phyloP scores from a whole-genome alignment of 2,888 invertebrate genomes.

The Cyclophora albipunctata region DNA sequence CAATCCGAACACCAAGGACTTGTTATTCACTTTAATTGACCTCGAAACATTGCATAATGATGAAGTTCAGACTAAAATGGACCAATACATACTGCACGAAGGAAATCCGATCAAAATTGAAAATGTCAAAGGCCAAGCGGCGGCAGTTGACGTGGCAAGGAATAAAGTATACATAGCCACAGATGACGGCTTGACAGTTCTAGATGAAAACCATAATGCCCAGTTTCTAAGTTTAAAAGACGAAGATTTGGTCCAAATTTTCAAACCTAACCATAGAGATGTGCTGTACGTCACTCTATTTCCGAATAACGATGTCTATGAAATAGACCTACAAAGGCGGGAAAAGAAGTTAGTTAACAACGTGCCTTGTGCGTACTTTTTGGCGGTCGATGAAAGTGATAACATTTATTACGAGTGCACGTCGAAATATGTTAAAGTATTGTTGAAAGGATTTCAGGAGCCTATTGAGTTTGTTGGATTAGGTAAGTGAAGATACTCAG shows the following conservation, averaged over 20 bases:
- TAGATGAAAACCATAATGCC: constrained; percentile 47
- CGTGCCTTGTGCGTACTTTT: constrained; percentile 57
- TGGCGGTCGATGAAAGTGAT: constrained; percentile 52
- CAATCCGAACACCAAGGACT: constrained; percentile 44
- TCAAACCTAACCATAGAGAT: constrained; percentile 41
- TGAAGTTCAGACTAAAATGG: constrained; percentile 62
- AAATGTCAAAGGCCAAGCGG: constrained; percentile 54
- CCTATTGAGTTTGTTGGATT: constrained; percentile 63
- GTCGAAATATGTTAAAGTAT: constrained; percentile 60
- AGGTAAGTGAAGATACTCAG: constrained; percentile 4
- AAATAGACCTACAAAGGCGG: constrained; percentile 43
- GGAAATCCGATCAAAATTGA: constrained; percentile 50
- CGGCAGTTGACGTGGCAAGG: constrained; percentile 47
- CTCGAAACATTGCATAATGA: constrained; percentile 57
- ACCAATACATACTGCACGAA: constrained; percentile 52
- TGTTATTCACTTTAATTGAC: constrained; percentile 60
- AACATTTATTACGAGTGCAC: constrained; percentile 65
- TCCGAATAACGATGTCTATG: constrained; percentile 56
- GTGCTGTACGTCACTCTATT: constrained; percentile 52
- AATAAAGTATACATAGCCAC: constrained; percentile 55
- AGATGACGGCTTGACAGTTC: constrained; percentile 47
- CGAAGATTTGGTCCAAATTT: constrained; percentile 61
- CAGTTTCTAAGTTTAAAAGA: constrained; percentile 50
- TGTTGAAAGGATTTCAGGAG: constrained; percentile 57
- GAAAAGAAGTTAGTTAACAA: constrained; percentile 48